Evolutionary conservation across 2,888 invertebrate genomes (phyloP).

Genomic region (Oscheius sp.): DNA sequence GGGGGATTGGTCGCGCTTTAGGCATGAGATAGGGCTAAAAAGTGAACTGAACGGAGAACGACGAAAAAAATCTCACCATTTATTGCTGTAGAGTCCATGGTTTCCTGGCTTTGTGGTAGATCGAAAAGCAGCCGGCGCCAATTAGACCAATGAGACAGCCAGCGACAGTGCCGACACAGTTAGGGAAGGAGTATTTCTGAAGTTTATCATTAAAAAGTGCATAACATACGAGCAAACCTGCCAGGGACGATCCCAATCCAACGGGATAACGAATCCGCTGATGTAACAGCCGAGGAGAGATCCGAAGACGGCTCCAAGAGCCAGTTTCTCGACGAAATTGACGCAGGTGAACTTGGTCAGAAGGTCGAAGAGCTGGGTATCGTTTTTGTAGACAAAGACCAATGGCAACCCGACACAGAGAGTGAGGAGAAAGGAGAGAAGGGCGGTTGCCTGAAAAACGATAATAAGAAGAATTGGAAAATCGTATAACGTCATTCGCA

Average conservation of each 20-base stretch:
- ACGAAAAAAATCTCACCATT: slow-evolving; percentile 4
- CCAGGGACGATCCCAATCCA: slow-evolving; percentile 92
- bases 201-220: background rate
- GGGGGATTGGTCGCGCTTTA: no score
- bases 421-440: slow-evolving; percentile 39
- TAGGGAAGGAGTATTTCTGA: slow-evolving; percentile 59
- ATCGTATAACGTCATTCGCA: no score
- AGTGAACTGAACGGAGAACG: background rate
- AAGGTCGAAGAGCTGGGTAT: slow-evolving; percentile 15
- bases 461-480: background rate
- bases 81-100: slow-evolving; percentile 22
- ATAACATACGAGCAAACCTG: slow-evolving; percentile 77
- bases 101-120: background rate
- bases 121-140: background rate
- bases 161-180: slow-evolving; percentile 44
- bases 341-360: slow-evolving; percentile 10
- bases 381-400: slow-evolving; percentile 22
- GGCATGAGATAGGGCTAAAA: background rate
- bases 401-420: slow-evolving; percentile 28
- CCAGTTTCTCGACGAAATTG: slow-evolving; percentile 39
- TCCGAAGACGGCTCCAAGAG: slow-evolving; percentile 46
- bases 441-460: slow-evolving; percentile 16
- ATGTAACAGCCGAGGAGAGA: slow-evolving; percentile 84
- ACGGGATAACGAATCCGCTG: slow-evolving; percentile 86
- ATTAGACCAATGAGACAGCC: slow-evolving; percentile 40